A percentile compares a stretch with the other conserved stretches of the same genome.
Conservation (phyloP, 1,140 invertebrate genomes). For the Lamellibrachia luymesi region DNA sequence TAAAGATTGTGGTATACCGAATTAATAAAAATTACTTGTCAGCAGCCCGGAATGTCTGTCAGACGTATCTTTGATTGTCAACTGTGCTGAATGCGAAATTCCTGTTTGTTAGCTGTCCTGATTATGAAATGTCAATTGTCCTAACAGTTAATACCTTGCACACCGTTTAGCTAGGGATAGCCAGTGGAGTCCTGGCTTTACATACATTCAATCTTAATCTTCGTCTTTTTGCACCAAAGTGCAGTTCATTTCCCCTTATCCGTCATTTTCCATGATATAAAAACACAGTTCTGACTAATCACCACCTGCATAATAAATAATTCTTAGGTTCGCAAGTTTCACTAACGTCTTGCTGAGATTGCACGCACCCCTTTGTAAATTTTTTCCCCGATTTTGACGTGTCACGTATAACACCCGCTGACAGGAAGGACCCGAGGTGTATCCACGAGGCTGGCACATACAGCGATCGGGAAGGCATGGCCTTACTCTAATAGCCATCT, state of each 20-base stretch:
- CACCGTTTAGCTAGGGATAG: neutral
- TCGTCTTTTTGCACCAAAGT: neutral
- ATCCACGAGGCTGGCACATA: neutral
- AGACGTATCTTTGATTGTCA: neutral
- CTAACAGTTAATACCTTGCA: neutral
- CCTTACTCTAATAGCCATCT: neutral
- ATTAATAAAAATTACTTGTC: neutral
- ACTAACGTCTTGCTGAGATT: neutral
- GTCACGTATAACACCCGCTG: neutral
- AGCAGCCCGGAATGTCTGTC: neutral
- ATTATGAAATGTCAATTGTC: neutral
- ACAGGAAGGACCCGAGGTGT: neutral
- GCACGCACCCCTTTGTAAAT: neutral
- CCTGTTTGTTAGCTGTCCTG: neutral
- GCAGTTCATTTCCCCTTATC: neutral
- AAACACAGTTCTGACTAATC: neutral
- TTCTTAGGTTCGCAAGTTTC: neutral
- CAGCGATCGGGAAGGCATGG: neutral
- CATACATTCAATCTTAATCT: neutral
- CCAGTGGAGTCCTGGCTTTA: neutral
- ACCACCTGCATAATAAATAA: neutral
- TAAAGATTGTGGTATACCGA: neutral
- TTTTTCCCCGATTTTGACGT: neutral
- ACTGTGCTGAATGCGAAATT: neutral
- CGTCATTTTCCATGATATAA: neutral